Base-by-base conservation (phyloP, 2,888 invertebrate genomes). In the Trichacis sp. region DNA sequence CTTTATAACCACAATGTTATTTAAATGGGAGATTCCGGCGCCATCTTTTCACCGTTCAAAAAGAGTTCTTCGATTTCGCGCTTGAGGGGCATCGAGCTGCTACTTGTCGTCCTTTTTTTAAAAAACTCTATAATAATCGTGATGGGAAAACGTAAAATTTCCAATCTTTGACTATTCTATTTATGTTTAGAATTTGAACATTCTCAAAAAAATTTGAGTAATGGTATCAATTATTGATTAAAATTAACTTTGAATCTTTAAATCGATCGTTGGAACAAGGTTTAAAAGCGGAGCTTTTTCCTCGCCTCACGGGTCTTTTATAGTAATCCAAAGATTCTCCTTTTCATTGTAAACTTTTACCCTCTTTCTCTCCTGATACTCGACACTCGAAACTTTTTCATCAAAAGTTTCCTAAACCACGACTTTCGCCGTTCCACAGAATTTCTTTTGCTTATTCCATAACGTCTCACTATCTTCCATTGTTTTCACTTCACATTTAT, bases 361-460 rank as follows among this genome's bases (percentile, higher is more conserved):
- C 47, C 45, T 36, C 12, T 36, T 12, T 48, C 61, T 51, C 53
- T 8, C 24, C 45, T n/a, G 52, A 52, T 55, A 49, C 46, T 45
- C 24, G 60, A 64, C 47, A 60, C 47, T 64, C 58, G 46, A 62
- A 77, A 77, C 77, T 76, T 77, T 78, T 79, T 76, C 74, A 77
- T 78, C 77, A 77, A 78, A 78, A 77, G 70, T 79, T 79, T 72
- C 60, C 69, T 57, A 67, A 70, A 70, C 71, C 69, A 68, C 65
- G 70, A 70, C 70, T 76, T 62, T 64, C 54, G 62, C 54, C 57
- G 56, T 58, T 51, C 43, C 52, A 38, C 43, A 40, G 36, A 60
- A 64, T 53, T 54, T 61, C 48, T 45, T 54, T 11, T 24, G 38
- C 49, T 55, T 51, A 55, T 48, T 64, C 55, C 48, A 55, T 59